A percentile compares a stretch with the other conserved stretches of the same genome.
Conservation (phyloP, 2,888 invertebrate genomes). For the Xestobium rufovillosum region DNA sequence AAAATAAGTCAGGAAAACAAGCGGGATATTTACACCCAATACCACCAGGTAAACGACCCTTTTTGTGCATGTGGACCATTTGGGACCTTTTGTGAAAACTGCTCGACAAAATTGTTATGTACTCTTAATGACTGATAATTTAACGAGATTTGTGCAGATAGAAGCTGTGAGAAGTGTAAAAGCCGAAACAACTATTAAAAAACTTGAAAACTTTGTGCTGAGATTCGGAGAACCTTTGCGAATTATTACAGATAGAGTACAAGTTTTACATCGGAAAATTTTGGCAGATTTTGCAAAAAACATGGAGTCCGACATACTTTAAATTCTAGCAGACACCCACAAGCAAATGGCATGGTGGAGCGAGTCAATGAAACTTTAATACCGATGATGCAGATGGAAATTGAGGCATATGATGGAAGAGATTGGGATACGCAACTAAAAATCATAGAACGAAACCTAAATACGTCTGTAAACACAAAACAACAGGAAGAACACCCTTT, state of each 20-base stretch:
- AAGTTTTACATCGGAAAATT: constrained; percentile 18
- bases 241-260: constrained; percentile 20
- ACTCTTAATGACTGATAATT: constrained; percentile 24
- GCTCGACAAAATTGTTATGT: constrained; percentile 20
- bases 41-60: constrained; percentile 23
- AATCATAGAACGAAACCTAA: constrained; percentile 19
- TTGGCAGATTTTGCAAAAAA: constrained; percentile 16
- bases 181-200: no score
- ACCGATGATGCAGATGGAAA: no score
- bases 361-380: constrained; percentile 8
- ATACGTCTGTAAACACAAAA: constrained; percentile 17
- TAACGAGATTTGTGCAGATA: constrained; percentile 21
- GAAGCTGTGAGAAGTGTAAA: constrained; percentile 18
- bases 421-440: no score
- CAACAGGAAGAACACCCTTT: constrained; percentile 20
- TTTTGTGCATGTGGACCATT: constrained; percentile 24
- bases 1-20: constrained; percentile 11
- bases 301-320: constrained; percentile 8
- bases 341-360: constrained; percentile 11
- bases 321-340: constrained; percentile 9
- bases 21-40: constrained; percentile 25
- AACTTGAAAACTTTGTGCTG: no score
- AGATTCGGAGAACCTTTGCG: no score
- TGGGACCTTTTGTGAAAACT: constrained; percentile 22
- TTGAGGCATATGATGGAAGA: no score